Evolutionary conservation across 2,888 invertebrate species (phyloP), one percentile per base, ranked within the genome.

Genomic region (Nomada ferruginata): DNA sequence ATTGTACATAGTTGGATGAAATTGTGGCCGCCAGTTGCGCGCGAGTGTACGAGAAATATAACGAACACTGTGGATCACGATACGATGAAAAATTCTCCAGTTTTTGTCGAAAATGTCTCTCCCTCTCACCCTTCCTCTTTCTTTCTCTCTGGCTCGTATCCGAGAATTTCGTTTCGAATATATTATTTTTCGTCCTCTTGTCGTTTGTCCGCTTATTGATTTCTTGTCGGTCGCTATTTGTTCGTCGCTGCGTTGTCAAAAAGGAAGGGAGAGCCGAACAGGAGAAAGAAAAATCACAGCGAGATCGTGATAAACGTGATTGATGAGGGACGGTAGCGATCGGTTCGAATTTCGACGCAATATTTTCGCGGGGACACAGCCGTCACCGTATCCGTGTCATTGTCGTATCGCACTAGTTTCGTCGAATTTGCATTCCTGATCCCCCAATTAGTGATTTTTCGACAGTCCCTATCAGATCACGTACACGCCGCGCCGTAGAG

Each of bases 391-490:
- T 20, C 70, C 26, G 20, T 61, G 42, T 53, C 68, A 36, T 42
- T 20, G 20, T 11, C 44, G 59, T 69, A 76, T 72, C 65, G 70
- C 66, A 47, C 52, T 36, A 73, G 75, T 78, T 80, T 79, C 68
- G 42, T 11, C 68, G 84, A 88, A 90, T 89, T 89, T 89, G 86
- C 89, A 88, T 88, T 83, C 85, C 85, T 85, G 89, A 90, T 90
- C 70, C 82, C 53, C 72, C 86, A 89, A 88, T 90, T 89, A 90
- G 84, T 85, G 83, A 64, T 68, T 69, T 79, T 42, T 63, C 50
- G 11, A 20, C 50, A 20, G 9, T 10, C 7, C 20, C 5, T 13
- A 10, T 11, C n/a, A 15, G 15, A 23, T 61, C 44, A 2, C 23
- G 3, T 57, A 3, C 64, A 13, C 23, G 10, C 18, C 26, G 15